These are phyloP conservation scores for Axea sp. DNA, from an alignment of 2,888 invertebrate genomes.

Conservation along the genomic window DNA sequence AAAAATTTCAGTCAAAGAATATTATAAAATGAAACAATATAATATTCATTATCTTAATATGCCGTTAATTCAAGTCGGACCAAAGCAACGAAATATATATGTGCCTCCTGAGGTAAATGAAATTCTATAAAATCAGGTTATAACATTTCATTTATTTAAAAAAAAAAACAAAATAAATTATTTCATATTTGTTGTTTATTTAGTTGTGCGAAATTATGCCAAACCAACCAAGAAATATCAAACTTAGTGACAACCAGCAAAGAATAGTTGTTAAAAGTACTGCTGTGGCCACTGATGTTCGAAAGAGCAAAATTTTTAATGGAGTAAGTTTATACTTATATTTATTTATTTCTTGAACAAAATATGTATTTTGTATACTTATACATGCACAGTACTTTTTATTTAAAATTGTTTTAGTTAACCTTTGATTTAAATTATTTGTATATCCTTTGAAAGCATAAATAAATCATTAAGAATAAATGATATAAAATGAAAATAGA, in stretches of 20 bases:
- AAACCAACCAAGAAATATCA: neutral
- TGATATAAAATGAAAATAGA: too few species aligned
- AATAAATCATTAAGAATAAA: neutral
- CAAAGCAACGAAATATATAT: slow-evolving; percentile 68
- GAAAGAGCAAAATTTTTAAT: neutral
- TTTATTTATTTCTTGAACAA: too few species aligned
- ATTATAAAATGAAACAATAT: slow-evolving; percentile 79
- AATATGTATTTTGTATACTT: too few species aligned
- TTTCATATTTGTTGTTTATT: too few species aligned
- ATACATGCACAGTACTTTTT: too few species aligned
- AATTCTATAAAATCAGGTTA: too few species aligned
- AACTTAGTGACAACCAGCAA: neutral
- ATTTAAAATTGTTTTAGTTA: too few species aligned
- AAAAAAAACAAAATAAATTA: too few species aligned
- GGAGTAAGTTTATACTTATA: neutral
- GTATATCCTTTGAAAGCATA: neutral
- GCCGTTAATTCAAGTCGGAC: slow-evolving; percentile 92
- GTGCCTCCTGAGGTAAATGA: neutral
- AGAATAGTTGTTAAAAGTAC: neutral
- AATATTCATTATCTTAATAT: slow-evolving; percentile 83
- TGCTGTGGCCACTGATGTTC: neutral
- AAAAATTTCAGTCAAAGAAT: slow-evolving; percentile 79
- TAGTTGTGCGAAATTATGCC: neutral
- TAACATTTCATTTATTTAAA: too few species aligned
- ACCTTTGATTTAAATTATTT: too few species aligned